Conservation (phyloP, 2,113 vertebrate species). For the Coreoperca whiteheadi region DNA sequence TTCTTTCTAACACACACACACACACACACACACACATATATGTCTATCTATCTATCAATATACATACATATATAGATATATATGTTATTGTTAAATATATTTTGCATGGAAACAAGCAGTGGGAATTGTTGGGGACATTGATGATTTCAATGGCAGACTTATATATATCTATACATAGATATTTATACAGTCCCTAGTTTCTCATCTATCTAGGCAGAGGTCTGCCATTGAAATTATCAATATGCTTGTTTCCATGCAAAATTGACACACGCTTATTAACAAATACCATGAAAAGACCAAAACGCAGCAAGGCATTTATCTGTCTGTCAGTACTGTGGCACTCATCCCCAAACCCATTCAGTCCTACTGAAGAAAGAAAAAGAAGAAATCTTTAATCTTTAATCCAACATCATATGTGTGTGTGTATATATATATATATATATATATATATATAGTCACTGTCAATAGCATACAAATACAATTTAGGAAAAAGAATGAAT, state of each 20-base stretch:
- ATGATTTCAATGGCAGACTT: too few relatives aligned
- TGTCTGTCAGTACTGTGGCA: neutral
- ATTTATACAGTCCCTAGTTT: neutral
- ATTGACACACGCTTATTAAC: neutral
- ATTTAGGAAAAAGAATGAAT: neutral
- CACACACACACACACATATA: neutral
- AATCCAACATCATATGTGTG: neutral
- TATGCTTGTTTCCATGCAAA: conserved; percentile 13
- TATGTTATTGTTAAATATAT: too few relatives aligned
- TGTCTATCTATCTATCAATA: too few relatives aligned
- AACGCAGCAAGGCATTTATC: neutral
- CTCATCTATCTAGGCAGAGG: conserved; percentile 10
- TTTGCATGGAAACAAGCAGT: too few relatives aligned
- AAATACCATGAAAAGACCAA: neutral
- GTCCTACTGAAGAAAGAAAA: neutral
- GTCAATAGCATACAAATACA: neutral
- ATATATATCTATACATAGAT: too few relatives aligned
- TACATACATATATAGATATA: too few relatives aligned
- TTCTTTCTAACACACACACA: neutral
- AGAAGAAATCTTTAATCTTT: too few relatives aligned
- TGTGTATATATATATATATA: too few relatives aligned
- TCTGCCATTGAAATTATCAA: conserved; percentile 15
- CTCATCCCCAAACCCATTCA: neutral
- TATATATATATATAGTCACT: neutral
- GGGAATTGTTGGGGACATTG: too few relatives aligned